Base-by-base conservation (phyloP, 2,113 vertebrate species). In the Gobius niger region DNA sequence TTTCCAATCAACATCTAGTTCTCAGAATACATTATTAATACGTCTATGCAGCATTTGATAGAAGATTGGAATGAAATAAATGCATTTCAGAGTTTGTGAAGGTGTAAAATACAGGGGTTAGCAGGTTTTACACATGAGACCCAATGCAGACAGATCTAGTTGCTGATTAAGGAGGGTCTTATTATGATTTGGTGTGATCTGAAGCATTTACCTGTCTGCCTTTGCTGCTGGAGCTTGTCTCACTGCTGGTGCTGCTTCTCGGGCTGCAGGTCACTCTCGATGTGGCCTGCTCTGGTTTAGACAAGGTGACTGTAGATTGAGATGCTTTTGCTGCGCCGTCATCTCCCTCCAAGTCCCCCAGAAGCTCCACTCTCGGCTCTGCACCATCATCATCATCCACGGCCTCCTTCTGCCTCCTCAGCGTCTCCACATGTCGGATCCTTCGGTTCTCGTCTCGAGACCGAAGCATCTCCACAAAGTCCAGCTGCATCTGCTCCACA, bases 401-500 rank as follows among this genome's bases (percentile, higher is more conserved):
- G 50, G 65, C 76, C 19, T 85, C 77, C 67, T 87, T 90, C 76
- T 92, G 87, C 34, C 49, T 82, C 18, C 84, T 82, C 80, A 91
- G 77, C 0, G 80, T 89, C 83, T 90, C 93, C 1, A 87, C 83
- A 0, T 82, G 90, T 41, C 87, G 86, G 75, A 89, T 88, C 19
- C 85, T 90, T 59, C 91, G 44, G 68, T 82, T 88, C 51, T 92
- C 92, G 61, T 93, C 92, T 2, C 92, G 89, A 0, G 73, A 81
- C 51, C 91, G 92, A 73, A 92, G 85, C 75, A 87, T 82, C 71
- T 92, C 90, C 0, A 86, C 83, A 52, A 92, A 78, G 18, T 93
- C 93, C 67, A 90, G 44, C 70, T 89, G 87, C 2, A 83, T 44
- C 78, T 90, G 85, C 61, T 86, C 89, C 15, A 10, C 3, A 12